These are phyloP conservation scores for Nyctibius bracteatus DNA, from an alignment of 2,113 vertebrate species.

Conservation along the genomic window DNA sequence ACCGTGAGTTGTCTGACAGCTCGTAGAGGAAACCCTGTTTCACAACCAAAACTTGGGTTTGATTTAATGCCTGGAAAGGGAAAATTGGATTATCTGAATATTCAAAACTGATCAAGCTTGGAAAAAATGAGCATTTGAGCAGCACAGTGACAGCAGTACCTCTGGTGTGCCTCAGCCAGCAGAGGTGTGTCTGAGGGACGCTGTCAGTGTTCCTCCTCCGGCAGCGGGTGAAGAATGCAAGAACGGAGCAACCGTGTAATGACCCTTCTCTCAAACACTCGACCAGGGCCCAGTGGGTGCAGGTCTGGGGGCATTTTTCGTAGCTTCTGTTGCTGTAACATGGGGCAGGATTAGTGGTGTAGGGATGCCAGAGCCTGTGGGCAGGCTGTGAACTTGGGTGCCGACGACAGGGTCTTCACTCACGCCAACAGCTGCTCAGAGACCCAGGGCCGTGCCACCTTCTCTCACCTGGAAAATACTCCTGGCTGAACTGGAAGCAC, in stretches of 20 bases:
- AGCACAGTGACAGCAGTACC: background rate
- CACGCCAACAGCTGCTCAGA: background rate
- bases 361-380: background rate
- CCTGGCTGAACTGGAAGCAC: background rate
- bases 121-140: background rate
- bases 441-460: background rate
- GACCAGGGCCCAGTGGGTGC: background rate
- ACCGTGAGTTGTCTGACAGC: accelerated
- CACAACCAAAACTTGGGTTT: background rate
- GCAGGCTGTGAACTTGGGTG: background rate
- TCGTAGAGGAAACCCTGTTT: background rate
- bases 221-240: background rate
- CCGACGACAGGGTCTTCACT: background rate
- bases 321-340: background rate
- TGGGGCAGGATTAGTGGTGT: background rate
- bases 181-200: background rate
- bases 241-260: background rate
- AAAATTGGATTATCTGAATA: background rate
- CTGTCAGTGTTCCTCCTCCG: background rate
- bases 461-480: background rate
- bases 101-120: background rate
- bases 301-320: background rate
- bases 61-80: background rate
- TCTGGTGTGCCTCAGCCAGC: background rate
- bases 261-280: background rate